A percentile compares a stretch with the other conserved stretches of the same genome.
phyloP scores from a whole-genome alignment of 2,113 vertebrate species.

The Cyanocitta stelleri region DNA sequence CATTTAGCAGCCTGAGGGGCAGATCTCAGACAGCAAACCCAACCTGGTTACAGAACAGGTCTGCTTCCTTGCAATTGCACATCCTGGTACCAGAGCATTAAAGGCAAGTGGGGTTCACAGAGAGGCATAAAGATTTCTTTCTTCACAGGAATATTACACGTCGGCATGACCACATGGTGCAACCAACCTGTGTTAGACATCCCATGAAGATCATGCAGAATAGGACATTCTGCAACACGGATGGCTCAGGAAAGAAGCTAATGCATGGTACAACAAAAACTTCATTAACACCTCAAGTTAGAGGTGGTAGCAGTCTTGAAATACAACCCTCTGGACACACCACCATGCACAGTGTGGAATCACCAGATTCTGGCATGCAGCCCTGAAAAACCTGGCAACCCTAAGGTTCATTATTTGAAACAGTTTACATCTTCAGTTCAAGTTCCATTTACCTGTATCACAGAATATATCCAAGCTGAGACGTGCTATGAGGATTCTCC shows the following conservation, averaged over 20 bases:
- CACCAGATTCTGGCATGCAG: neutral
- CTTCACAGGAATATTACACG: neutral
- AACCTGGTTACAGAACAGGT: neutral
- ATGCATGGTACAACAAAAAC: neutral
- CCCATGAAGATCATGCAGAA: neutral
- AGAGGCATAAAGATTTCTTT: neutral
- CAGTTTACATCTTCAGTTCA: neutral
- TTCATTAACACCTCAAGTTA: neutral
- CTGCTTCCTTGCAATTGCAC: neutral
- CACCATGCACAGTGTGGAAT: neutral
- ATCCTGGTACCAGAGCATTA: neutral
- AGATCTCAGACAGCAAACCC: neutral
- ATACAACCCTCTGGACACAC: neutral
- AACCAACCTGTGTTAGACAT: neutral
- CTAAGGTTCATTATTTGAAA: neutral
- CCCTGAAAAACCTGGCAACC: neutral
- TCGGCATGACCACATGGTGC: neutral
- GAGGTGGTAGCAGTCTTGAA: neutral
- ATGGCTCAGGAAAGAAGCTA: neutral
- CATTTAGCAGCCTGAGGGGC: neutral
- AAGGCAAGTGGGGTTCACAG: neutral
- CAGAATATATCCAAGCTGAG: neutral
- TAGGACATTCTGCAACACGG: neutral
- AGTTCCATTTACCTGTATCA: neutral
- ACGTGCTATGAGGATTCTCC: neutral